phyloP scores from a whole-genome alignment of 2,113 vertebrate species.

The Carettochelys insculpta region DNA sequence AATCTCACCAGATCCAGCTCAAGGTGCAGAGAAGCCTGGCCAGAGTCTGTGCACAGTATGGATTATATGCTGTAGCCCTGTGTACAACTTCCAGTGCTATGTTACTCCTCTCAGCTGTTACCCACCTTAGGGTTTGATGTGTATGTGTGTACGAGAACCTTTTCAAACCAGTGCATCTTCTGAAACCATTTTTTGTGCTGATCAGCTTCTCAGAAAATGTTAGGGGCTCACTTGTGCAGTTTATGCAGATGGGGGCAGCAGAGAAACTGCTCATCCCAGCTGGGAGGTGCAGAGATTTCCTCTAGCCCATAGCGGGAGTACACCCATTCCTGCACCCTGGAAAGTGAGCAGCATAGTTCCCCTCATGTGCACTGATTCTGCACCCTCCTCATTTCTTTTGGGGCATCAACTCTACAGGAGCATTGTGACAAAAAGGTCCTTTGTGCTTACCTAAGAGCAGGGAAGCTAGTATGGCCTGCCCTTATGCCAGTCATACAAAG shows the following conservation, averaged over 20 bases:
- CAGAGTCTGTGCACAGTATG: background rate
- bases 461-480: background rate
- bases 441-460: background rate
- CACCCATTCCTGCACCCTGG: background rate
- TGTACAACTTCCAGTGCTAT: background rate
- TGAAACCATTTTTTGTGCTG: fast-evolving
- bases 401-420: background rate
- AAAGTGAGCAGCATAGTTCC: background rate
- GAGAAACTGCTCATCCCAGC: background rate
- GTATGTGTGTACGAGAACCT: background rate
- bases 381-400: fast-evolving
- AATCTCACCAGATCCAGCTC: background rate
- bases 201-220: fast-evolving
- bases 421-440: background rate
- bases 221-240: fast-evolving
- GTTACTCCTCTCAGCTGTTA: background rate
- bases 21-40: background rate
- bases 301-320: background rate
- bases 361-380: fast-evolving
- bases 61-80: fast-evolving
- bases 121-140: background rate
- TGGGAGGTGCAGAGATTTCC: background rate
- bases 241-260: background rate
- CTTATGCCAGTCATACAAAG: background rate
- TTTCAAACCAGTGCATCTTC: background rate